A percentile compares a stretch with the other conserved stretches of the same genome.
Conservation (phyloP, 2,113 vertebrate species). For the Irena cyanogastra region DNA sequence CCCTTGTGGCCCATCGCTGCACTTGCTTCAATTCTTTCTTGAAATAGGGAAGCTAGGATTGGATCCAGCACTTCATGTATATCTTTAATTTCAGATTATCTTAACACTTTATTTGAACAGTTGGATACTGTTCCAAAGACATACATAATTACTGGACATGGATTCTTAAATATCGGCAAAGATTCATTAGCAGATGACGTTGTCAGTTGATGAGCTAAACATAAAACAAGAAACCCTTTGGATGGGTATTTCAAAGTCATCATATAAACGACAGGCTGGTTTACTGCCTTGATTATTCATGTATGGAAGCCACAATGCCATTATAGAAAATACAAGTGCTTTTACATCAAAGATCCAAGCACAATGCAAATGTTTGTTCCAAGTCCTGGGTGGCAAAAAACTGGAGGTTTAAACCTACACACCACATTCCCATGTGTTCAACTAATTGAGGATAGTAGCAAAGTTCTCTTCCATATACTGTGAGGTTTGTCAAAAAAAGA, state of each 20-base stretch:
- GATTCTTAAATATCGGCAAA: not conserved
- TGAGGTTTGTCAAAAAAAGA: not conserved
- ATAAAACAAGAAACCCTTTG: not conserved
- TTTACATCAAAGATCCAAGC: not conserved
- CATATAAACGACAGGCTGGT: not conserved
- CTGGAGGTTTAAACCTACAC: not conserved
- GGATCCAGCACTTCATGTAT: not conserved
- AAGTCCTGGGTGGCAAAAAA: not conserved
- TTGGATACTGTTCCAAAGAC: not conserved
- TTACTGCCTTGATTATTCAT: not conserved
- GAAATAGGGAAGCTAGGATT: not conserved
- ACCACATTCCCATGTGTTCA: not conserved
- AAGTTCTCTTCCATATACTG: not conserved
- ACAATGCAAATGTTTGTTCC: not conserved
- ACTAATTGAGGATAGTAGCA: not conserved
- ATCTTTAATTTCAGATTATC: not conserved
- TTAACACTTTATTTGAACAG: not conserved
- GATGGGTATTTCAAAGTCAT: not conserved
- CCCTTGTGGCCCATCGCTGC: not conserved
- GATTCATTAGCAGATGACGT: not conserved
- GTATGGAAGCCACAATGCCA: not conserved
- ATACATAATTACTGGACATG: not conserved
- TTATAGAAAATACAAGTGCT: not conserved
- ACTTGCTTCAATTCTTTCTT: not conserved
- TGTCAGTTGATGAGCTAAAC: not conserved